Conservation (phyloP, 2,888 invertebrate genomes). For the Netelia inedita region DNA sequence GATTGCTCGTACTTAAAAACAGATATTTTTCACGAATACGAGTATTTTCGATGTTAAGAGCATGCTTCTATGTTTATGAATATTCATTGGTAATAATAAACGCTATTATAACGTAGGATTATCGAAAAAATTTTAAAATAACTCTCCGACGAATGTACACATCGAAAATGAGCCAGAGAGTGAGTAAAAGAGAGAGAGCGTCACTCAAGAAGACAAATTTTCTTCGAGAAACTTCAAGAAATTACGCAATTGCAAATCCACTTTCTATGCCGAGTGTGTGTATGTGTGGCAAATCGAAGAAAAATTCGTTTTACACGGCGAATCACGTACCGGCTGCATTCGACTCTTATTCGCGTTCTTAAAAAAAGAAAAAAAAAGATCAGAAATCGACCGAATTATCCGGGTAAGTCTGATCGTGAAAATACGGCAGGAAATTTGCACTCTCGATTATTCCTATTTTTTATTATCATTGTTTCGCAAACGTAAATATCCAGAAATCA, state of each 20-base stretch:
- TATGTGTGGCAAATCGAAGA: constrained; percentile 2
- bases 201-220: background rate
- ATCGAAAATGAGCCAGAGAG: background rate
- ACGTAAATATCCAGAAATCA: no score
- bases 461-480: no score
- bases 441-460: no score
- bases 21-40: constrained; percentile 3
- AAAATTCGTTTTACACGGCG: constrained; percentile 12
- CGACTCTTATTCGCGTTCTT: constrained; percentile 2
- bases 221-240: constrained; percentile 44
- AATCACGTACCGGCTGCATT: background rate
- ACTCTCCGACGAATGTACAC: background rate
- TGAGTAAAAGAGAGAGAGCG: no score
- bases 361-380: background rate
- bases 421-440: background rate
- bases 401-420: background rate
- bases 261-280: constrained; percentile 37
- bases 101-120: background rate
- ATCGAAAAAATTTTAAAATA: constrained; percentile 25
- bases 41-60: background rate
- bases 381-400: constrained; percentile 23
- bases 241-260: constrained; percentile 42
- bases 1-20: constrained; percentile 16
- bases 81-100: background rate
- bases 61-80: background rate